These are phyloP conservation scores for Xerus rutilus DNA, from an alignment of 2,797 vertebrate genomes.

Conservation along the genomic window DNA sequence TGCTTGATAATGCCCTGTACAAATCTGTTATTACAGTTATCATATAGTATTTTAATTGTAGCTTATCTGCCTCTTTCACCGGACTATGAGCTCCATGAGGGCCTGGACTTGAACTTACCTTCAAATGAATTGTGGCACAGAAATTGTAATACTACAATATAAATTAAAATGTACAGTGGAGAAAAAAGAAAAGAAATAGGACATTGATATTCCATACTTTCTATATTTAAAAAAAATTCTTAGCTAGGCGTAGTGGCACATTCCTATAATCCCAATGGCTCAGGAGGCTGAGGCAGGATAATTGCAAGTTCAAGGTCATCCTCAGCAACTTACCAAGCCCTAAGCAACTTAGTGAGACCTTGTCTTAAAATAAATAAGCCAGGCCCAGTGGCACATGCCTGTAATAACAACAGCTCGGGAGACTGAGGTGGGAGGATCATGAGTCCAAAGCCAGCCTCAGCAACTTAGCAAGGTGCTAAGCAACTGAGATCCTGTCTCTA, in stretches of 20 bases:
- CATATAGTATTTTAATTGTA: conserved; percentile 46
- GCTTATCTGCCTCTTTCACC: conserved; percentile 69
- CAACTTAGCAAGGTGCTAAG: no score
- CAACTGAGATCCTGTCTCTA: no score
- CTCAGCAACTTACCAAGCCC: no score
- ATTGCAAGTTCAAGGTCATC: neutral
- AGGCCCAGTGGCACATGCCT: no score
- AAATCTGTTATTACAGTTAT: conserved; percentile 49
- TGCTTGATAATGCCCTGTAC: conserved; percentile 28
- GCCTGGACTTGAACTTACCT: conserved; percentile 40
- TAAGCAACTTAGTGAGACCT: neutral
- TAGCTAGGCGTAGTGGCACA: neutral
- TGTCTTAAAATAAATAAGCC: neutral
- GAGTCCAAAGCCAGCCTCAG: no score
- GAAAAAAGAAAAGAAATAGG: conserved; percentile 11
- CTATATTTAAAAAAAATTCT: neutral
- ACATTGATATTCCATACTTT: neutral
- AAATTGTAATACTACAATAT: conserved; percentile 16
- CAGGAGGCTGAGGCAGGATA: neutral
- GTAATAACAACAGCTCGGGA: no score
- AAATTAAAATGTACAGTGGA: conserved; percentile 36
- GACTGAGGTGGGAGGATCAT: no score
- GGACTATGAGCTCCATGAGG: conserved; percentile 66
- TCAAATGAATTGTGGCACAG: conserved; percentile 44
- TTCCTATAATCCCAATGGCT: neutral